phyloP scores from a whole-genome alignment of 2,888 invertebrate species.

The Bombylius discolor region DNA sequence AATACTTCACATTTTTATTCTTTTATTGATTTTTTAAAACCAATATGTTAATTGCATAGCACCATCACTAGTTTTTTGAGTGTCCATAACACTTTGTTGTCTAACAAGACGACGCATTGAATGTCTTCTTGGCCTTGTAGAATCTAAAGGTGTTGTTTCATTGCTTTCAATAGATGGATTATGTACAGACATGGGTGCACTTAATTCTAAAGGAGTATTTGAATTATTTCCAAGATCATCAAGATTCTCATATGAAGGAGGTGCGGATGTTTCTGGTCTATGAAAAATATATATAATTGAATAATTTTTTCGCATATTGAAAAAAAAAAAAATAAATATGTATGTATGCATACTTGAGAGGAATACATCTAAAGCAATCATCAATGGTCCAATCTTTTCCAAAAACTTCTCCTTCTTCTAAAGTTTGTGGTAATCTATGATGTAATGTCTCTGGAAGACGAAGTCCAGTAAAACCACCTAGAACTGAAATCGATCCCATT shows the following conservation, averaged over 20 bases:
- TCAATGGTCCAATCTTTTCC: conserved; percentile 67
- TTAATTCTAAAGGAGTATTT: conserved; percentile 27
- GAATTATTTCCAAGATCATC: conserved; percentile 42
- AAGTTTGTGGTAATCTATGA: conserved; percentile 67
- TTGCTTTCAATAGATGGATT: conserved; percentile 25
- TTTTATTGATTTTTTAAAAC: conserved; percentile 43
- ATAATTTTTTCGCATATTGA: not conserved
- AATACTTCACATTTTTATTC: too few relatives aligned
- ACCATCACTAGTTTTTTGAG: conserved; percentile 64
- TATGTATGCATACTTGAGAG: conserved; percentile 42
- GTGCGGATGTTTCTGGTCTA: conserved; percentile 42
- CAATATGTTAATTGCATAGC: conserved; percentile 77
- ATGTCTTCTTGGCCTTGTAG: conserved; percentile 29
- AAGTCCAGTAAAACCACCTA: conserved; percentile 68
- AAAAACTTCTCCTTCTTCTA: conserved; percentile 78
- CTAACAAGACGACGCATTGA: conserved; percentile 59
- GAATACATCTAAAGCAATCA: conserved; percentile 61
- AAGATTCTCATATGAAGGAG: conserved; percentile 61
- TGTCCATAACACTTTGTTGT: conserved; percentile 70
- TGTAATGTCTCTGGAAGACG: conserved; percentile 77
- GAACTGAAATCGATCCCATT: conserved; percentile 67
- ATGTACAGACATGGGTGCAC: conserved; percentile 23
- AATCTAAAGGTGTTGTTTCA: conserved; percentile 38
- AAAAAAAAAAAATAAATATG: not conserved
- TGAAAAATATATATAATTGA: conserved; percentile 18